Evolutionary conservation across 2,888 invertebrate species (phyloP).

Genomic region (Scrobipalpa costella): DNA sequence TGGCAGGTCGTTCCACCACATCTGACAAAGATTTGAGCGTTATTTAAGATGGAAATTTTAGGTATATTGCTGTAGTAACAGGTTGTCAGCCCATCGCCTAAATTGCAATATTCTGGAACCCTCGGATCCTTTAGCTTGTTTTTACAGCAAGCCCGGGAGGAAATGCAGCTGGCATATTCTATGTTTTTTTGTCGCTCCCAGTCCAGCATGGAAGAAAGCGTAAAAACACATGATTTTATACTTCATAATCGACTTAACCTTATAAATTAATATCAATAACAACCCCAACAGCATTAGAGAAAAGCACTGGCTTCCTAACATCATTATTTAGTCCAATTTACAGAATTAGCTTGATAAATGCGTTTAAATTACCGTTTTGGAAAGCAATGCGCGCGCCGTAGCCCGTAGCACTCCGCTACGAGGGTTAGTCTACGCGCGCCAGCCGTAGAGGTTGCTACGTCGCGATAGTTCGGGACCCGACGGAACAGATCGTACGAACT

Average conservation of each 20-base stretch:
- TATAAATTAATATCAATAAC: conserved; percentile 59
- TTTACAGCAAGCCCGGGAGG: too few species aligned
- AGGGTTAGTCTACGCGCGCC: conserved; percentile 59
- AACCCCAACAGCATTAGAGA: conserved; percentile 57
- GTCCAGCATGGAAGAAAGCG: too few species aligned
- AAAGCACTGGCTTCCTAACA: conserved; percentile 61
- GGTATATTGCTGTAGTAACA: too few species aligned
- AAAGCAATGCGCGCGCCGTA: conserved; percentile 74
- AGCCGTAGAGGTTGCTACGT: conserved; percentile 46
- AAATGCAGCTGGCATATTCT: too few species aligned
- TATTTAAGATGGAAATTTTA: too few species aligned
- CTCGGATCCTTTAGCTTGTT: too few species aligned
- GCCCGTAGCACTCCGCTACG: conserved; percentile 47
- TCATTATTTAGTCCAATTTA: conserved; percentile 78
- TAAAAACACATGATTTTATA: not conserved
- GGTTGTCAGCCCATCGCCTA: too few species aligned
- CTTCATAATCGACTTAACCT: conserved; percentile 57
- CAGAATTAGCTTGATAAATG: conserved; percentile 77
- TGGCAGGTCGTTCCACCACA: too few species aligned
- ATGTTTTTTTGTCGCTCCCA: too few species aligned
- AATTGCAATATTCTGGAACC: too few species aligned
- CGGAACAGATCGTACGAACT: conserved; percentile 31
- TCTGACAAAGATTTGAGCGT: too few species aligned
- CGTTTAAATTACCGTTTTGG: conserved; percentile 75
- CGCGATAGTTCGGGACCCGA: conserved; percentile 19